phyloP scores from a whole-genome alignment of 2,797 vertebrate species.

The Rhyacichthys aspro region DNA sequence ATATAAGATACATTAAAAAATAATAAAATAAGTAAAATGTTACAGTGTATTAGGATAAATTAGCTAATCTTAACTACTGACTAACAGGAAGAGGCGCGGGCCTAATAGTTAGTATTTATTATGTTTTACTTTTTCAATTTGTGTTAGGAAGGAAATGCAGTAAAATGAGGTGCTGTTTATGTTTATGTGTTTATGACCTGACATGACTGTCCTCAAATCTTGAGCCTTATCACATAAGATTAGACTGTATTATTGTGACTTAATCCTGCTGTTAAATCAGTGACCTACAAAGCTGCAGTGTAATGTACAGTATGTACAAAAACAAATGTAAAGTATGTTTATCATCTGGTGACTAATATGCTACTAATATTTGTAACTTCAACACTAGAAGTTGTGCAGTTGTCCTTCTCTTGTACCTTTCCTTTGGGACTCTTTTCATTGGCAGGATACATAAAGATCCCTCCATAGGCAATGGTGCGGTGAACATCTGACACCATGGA shows the following conservation, averaged over 20 bases:
- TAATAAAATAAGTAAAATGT: too few species aligned
- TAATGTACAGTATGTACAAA: too few species aligned
- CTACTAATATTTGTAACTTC: too few species aligned
- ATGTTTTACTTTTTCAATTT: too few species aligned
- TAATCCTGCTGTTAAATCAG: not conserved
- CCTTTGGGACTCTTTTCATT: slow-evolving; percentile 97
- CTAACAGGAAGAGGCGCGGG: too few species aligned
- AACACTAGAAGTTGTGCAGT: not conserved
- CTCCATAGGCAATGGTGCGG: slow-evolving; percentile 93
- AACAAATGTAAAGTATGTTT: too few species aligned
- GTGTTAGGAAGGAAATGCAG: not conserved
- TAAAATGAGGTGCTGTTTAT: slow-evolving; percentile 9
- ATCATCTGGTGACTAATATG: not conserved
- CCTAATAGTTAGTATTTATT: too few species aligned
- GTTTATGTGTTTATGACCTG: slow-evolving; percentile 2
- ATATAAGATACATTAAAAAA: too few species aligned
- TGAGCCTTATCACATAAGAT: slow-evolving; percentile 12
- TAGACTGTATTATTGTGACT: too few species aligned
- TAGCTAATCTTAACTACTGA: too few species aligned
- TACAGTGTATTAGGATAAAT: too few species aligned
- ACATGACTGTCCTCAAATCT: slow-evolving; percentile 6
- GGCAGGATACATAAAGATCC: slow-evolving; percentile 97
- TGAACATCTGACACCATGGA: slow-evolving; percentile 98
- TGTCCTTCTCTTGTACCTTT: slow-evolving; percentile 81
- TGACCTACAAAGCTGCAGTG: not conserved